A percentile compares a stretch with the other conserved stretches of the same genome.
phyloP scores from a whole-genome alignment of 2,888 invertebrate genomes.

The Pinctada fucata region DNA sequence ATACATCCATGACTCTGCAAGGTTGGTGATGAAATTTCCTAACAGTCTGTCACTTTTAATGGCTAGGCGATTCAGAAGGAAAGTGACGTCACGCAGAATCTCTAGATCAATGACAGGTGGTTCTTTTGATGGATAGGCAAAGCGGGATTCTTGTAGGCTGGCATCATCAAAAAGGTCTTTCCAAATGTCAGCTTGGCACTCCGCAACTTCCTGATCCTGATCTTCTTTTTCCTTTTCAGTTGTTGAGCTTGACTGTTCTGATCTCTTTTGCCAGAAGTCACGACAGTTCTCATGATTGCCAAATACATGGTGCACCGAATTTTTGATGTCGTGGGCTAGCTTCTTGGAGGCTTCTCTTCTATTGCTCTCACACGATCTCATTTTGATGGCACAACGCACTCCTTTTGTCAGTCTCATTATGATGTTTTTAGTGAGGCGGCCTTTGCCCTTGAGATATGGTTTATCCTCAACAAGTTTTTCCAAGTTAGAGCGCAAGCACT shows the following conservation, averaged over 20 bases:
- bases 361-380: constrained; percentile 4
- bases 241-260: too few relatives aligned
- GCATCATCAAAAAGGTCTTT: too few relatives aligned
- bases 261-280: constrained; percentile 17
- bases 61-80: constrained; percentile 18
- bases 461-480: constrained; percentile 32
- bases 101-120: neutral
- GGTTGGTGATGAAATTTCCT: too few relatives aligned
- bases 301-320: constrained; percentile 42
- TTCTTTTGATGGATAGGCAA: too few relatives aligned
- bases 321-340: constrained; percentile 38
- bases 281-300: constrained; percentile 37
- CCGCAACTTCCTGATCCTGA: too few relatives aligned
- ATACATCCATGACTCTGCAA: constrained; percentile 15
- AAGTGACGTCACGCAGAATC: constrained; percentile 27
- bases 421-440: constrained; percentile 20
- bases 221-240: too few relatives aligned
- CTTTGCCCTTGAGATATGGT: constrained; percentile 26
- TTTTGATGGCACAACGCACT: constrained; percentile 24
- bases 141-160: too few relatives aligned
- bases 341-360: neutral
- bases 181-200: too few relatives aligned
- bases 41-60: too few relatives aligned
- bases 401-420: constrained; percentile 31
- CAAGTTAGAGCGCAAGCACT: constrained; percentile 24